Percentiles rank a stretch among this genome's conserved stretches.
These are phyloP conservation scores for Thalassoma bifasciatum DNA, from an alignment of 2,113 vertebrate genomes.

Conservation along the genomic window DNA sequence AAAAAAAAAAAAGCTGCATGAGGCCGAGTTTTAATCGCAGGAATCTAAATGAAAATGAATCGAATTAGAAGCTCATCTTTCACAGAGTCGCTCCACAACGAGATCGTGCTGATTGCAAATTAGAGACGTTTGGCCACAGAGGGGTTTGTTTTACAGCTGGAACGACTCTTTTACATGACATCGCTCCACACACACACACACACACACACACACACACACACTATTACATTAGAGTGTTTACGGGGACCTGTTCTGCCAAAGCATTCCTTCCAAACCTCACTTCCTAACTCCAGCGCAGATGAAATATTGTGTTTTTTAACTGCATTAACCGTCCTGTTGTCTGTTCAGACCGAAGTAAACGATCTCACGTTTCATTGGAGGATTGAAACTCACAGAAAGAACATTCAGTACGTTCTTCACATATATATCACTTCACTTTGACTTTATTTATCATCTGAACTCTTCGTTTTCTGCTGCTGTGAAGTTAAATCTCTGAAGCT, in stretches of 20 bases:
- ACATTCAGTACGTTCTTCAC: too few species aligned
- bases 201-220: conserved; percentile 36
- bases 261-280: background rate
- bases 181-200: conserved; percentile 23
- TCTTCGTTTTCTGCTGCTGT: too few species aligned
- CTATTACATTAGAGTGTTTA: background rate
- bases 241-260: background rate
- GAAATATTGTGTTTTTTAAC: background rate
- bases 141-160: conserved; percentile 55
- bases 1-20: too few species aligned
- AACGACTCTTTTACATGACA: conserved; percentile 60
- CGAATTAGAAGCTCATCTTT: conserved; percentile 62
- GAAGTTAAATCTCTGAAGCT: too few species aligned
- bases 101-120: conserved; percentile 72
- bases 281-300: background rate
- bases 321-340: background rate
- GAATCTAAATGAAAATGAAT: conserved; percentile 62
- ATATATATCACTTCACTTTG: too few species aligned
- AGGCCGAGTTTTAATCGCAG: conserved; percentile 55
- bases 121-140: conserved; percentile 61
- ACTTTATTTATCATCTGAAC: too few species aligned
- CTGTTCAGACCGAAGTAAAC: background rate
- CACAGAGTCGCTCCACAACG: conserved; percentile 43
- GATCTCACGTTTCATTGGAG: background rate
- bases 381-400: too few species aligned